phyloP scores from a whole-genome alignment of 2,113 vertebrate species.

The Ictidomys tridecemlineatus region DNA sequence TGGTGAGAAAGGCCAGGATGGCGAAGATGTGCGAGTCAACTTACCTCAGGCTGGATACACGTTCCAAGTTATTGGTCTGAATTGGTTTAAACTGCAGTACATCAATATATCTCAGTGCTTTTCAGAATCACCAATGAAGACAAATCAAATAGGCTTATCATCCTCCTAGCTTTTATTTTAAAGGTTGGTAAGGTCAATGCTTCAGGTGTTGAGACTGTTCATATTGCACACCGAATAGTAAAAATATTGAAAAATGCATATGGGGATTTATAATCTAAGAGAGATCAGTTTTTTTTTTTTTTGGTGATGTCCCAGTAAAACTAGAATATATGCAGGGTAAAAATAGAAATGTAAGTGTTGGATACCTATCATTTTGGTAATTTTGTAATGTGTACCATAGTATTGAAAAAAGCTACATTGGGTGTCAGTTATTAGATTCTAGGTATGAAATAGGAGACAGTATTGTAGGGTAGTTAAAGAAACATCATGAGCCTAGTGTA shows the following conservation, averaged over 20 bases:
- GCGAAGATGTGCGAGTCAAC: not conserved
- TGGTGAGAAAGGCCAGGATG: not conserved
- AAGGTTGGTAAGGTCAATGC: not conserved
- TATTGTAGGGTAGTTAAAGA: not conserved
- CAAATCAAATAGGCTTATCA: not conserved
- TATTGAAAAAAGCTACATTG: not conserved
- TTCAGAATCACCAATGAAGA: not conserved
- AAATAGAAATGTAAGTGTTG: not conserved
- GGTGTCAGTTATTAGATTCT: not conserved
- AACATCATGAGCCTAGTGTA: not conserved
- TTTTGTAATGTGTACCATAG: not conserved
- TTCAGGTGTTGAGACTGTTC: not conserved
- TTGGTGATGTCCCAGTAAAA: not conserved
- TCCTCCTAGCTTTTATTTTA: not conserved
- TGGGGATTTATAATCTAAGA: not conserved
- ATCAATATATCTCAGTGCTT: not conserved
- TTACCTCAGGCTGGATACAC: not conserved
- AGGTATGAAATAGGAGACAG: not conserved
- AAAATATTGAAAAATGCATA: not conserved
- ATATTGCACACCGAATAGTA: not conserved
- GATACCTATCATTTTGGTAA: not conserved
- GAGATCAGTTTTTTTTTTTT: too few relatives aligned
- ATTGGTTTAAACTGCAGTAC: accelerated
- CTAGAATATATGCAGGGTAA: not conserved
- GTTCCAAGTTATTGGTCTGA: not conserved